Evolutionary conservation across 2,113 vertebrate genomes (phyloP).

Genomic region (Rhodinocichla rosea): DNA sequence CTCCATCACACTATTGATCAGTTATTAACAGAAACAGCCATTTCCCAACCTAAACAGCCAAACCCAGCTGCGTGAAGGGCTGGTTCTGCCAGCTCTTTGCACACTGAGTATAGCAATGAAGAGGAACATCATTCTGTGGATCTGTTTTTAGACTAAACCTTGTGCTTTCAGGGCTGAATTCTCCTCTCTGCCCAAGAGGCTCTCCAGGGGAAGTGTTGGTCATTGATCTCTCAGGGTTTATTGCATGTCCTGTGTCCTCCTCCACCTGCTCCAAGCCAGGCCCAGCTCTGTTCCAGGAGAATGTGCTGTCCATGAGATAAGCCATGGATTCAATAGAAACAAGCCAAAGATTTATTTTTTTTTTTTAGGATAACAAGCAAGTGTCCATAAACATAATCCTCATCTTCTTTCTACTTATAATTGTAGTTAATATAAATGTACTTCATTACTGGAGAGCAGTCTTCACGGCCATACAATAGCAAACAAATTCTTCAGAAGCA

Average conservation of each 20-base stretch:
- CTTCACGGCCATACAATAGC: constrained; percentile 59
- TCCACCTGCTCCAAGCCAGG: neutral
- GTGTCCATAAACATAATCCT: constrained; percentile 53
- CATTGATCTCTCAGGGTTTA: neutral
- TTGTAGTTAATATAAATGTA: constrained; percentile 67
- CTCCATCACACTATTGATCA: neutral
- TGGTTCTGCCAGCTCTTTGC: neutral
- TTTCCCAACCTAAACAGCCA: neutral
- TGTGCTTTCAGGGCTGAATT: constrained; percentile 16
- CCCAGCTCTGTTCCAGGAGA: neutral
- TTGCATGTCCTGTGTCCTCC: neutral
- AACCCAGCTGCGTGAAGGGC: neutral
- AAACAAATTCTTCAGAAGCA: constrained; percentile 73
- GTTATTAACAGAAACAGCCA: neutral
- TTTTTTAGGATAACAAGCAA: constrained; percentile 46
- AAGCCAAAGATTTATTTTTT: neutral
- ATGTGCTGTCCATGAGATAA: neutral
- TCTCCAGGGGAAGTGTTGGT: neutral
- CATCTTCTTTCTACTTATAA: constrained; percentile 59
- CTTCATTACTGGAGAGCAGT: constrained; percentile 60
- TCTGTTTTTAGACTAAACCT: neutral
- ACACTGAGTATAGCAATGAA: neutral
- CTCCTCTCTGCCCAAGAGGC: constrained; percentile 22
- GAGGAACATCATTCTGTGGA: neutral
- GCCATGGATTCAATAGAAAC: neutral